Conservation (phyloP, 2,797 vertebrate genomes). For the Anguilla obscura region DNA sequence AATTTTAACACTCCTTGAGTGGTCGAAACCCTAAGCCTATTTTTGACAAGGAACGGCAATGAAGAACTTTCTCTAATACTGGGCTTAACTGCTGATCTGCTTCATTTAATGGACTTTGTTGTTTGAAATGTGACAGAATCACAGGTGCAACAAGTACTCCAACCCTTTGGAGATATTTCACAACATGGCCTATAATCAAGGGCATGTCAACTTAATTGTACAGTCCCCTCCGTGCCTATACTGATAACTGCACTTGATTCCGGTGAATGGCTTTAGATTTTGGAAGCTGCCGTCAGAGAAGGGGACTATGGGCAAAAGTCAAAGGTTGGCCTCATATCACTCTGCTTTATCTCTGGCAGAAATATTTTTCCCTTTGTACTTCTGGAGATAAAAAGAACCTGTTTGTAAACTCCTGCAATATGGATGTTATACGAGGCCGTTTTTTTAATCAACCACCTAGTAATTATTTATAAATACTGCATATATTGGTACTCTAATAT, state of each 20-base stretch:
- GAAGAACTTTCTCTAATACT: background rate
- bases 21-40: background rate
- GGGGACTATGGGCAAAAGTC: constrained; percentile 34
- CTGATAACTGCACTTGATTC: constrained; percentile 33
- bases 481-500: background rate
- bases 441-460: constrained; percentile 51
- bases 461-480: constrained; percentile 38
- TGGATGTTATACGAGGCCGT: background rate
- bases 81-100: constrained; percentile 52
- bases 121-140: constrained; percentile 55
- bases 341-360: constrained; percentile 51
- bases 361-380: constrained; percentile 52
- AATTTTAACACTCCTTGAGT: background rate
- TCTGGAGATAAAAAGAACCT: constrained; percentile 47
- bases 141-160: constrained; percentile 50
- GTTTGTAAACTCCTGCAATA: constrained; percentile 56
- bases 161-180: constrained; percentile 62
- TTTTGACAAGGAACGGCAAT: background rate
- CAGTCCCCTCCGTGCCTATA: constrained; percentile 31
- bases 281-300: constrained; percentile 53
- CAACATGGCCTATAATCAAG: constrained; percentile 55
- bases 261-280: constrained; percentile 51
- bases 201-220: constrained; percentile 40
- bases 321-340: constrained; percentile 70
- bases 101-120: constrained; percentile 68